Percentiles rank a stretch among this genome's conserved stretches.
Evolutionary conservation across 1,140 invertebrate species (phyloP).

Genomic region (Gerris buenoi): DNA sequence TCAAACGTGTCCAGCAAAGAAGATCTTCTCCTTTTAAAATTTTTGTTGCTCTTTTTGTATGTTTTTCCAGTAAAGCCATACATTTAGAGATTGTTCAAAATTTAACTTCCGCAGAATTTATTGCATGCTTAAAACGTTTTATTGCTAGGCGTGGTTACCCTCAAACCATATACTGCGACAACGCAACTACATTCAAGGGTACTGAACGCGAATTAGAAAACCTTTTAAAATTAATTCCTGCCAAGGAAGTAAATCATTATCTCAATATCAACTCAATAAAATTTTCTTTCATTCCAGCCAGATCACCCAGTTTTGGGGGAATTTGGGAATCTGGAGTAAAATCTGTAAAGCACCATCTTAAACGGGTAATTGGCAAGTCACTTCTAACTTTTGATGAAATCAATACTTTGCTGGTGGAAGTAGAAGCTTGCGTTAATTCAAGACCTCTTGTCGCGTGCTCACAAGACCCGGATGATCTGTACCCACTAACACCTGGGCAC

Average conservation of each 20-base stretch:
- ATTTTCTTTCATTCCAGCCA: constrained; percentile 3
- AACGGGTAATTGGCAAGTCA: constrained; percentile 14
- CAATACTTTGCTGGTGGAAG: constrained; percentile 21
- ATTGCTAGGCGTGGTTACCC: constrained; percentile 15
- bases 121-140: constrained; percentile 22
- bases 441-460: constrained; percentile 24
- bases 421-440: constrained; percentile 20
- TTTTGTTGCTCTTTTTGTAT: constrained; percentile 22
- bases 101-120: constrained; percentile 20
- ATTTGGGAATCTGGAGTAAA: constrained; percentile 26
- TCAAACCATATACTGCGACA: constrained; percentile 12
- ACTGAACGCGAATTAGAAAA: not conserved
- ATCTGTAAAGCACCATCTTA: constrained; percentile 22
- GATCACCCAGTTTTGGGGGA: constrained; percentile 21
- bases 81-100: constrained; percentile 24
- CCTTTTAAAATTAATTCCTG: not conserved
- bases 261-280: constrained; percentile 1
- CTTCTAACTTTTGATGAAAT: constrained; percentile 26
- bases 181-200: constrained; percentile 15
- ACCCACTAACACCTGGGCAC: constrained; percentile 23
- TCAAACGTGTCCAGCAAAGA: not conserved
- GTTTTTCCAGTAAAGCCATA: constrained; percentile 22
- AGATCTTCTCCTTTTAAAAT: not conserved
- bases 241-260: not conserved
- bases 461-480: constrained; percentile 21